These are phyloP conservation scores for Shargacucullia verbasci DNA, from an alignment of 2,888 invertebrate genomes.

Conservation along the genomic window DNA sequence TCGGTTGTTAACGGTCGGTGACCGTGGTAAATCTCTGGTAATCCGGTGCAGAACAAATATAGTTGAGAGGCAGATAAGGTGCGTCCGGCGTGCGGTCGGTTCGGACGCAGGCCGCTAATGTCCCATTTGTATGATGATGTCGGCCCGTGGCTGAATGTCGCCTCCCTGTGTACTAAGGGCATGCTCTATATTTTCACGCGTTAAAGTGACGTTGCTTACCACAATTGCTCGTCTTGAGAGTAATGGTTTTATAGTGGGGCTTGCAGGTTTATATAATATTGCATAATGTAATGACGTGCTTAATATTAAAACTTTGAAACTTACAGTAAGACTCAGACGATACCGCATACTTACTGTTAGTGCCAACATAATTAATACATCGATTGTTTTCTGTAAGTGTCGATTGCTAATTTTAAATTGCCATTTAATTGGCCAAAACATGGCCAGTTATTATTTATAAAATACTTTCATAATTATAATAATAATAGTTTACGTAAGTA, in stretches of 20 bases:
- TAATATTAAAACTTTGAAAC: too few species aligned
- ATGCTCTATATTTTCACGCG: constrained; percentile 67
- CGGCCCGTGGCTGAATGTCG: constrained; percentile 56
- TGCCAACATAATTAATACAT: too few species aligned
- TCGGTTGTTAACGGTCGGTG: constrained; percentile 82
- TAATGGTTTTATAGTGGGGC: constrained; percentile 29
- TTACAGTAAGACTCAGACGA: too few species aligned
- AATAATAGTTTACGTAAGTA: too few species aligned
- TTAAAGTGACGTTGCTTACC: constrained; percentile 58
- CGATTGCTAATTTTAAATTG: too few species aligned
- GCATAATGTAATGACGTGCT: too few species aligned
- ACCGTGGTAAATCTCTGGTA: constrained; percentile 87
- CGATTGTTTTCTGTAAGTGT: too few species aligned
- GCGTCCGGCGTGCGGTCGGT: constrained; percentile 72
- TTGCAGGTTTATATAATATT: constrained; percentile 16
- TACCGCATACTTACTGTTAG: too few species aligned
- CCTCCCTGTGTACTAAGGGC: constrained; percentile 53
- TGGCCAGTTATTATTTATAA: too few species aligned
- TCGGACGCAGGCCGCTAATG: constrained; percentile 79
- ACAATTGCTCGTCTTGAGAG: constrained; percentile 36
- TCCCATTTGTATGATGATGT: constrained; percentile 88
- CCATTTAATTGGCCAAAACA: too few species aligned
- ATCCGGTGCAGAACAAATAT: constrained; percentile 87
- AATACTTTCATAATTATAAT: too few species aligned
- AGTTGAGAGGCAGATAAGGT: constrained; percentile 87